Evolutionary conservation across 1,140 invertebrate species (phyloP).

Genomic region (Drosophila truncata): DNA sequence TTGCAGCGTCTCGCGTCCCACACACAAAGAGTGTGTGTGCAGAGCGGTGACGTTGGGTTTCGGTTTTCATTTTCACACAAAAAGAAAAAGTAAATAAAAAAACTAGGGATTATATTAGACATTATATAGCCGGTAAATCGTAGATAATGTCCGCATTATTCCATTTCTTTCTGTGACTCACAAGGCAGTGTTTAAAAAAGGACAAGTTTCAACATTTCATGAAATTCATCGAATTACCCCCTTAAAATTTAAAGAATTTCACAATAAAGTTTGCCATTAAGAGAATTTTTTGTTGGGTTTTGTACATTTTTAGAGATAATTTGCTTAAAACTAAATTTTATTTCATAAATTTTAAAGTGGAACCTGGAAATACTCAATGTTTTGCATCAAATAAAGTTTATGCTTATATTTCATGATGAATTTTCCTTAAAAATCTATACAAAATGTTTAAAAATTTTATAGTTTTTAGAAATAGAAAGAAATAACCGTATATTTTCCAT

Average conservation of each 20-base stretch:
- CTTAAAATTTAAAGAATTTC: no score
- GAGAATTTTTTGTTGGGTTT: no score
- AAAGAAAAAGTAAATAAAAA: neutral
- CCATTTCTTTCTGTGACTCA: neutral
- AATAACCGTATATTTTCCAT: neutral
- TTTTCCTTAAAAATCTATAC: neutral
- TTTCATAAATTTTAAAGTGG: neutral
- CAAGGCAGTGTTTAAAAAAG: neutral
- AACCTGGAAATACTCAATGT: neutral
- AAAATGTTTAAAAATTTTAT: neutral
- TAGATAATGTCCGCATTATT: neutral
- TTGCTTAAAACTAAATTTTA: neutral
- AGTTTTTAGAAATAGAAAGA: neutral
- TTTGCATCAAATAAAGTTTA: neutral
- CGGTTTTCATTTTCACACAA: neutral
- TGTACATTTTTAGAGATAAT: neutral
- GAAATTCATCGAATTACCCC: neutral
- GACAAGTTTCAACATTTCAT: neutral
- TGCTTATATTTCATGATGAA: neutral
- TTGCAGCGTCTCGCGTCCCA: constrained; percentile 45
- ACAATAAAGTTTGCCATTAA: no score
- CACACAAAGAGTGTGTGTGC: neutral
- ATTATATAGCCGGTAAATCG: neutral
- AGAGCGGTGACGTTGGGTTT: neutral
- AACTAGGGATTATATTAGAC: no score